Conservation (phyloP, 23 tunicate genomes). For the Styela plicata region DNA sequence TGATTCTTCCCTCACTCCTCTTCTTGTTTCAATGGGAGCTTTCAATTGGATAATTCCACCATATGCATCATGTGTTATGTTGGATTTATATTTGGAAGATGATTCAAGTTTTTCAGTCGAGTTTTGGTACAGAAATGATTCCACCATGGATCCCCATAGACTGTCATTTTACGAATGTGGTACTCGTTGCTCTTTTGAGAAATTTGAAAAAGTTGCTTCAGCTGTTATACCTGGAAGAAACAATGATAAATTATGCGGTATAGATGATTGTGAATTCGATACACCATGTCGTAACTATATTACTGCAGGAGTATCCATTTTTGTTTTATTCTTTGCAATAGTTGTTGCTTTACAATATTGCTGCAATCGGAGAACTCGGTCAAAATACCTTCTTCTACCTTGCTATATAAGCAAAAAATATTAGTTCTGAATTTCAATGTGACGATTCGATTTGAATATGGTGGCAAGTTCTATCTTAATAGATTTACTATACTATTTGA, state of each 20-base stretch:
- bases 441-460: no score
- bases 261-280: no score
- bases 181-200: neutral
- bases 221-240: neutral
- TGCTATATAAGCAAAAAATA: no score
- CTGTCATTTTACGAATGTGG: slow-evolving; percentile 14
- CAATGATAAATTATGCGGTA: slow-evolving; percentile 1
- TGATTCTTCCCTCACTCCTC: neutral
- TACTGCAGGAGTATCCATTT: no score
- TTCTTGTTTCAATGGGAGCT: slow-evolving; percentile 15
- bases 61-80: slow-evolving; percentile 24
- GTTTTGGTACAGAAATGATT: slow-evolving; percentile 17
- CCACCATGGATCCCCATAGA: neutral
- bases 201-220: slow-evolving; percentile 5
- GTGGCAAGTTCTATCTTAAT: no score
- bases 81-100: slow-evolving; percentile 3
- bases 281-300: no score
- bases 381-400: no score
- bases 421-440: no score
- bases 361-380: no score
- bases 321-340: no score
- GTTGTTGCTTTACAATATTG: no score
- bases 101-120: slow-evolving; percentile 11
- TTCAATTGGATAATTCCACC: slow-evolving; percentile 19
- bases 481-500: no score